Evolutionary conservation across 2,888 invertebrate species (phyloP).

Genomic region (Aelia acuminata): DNA sequence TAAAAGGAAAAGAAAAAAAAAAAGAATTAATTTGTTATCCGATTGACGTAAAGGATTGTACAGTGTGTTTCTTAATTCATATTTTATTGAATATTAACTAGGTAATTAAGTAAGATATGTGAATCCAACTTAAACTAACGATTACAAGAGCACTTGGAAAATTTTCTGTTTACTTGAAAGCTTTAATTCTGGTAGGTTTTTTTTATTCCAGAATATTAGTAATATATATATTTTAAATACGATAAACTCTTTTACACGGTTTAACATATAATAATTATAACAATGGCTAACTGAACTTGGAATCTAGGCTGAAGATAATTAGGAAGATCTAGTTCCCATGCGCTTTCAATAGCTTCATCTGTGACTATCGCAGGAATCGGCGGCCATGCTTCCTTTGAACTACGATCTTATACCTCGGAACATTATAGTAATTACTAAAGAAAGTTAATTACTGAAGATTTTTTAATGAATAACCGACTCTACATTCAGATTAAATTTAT

Average conservation of each 20-base stretch:
- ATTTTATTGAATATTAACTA: too few species aligned
- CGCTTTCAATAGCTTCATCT: not conserved
- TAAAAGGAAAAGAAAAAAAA: too few species aligned
- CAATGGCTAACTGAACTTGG: not conserved
- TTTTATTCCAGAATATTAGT: not conserved
- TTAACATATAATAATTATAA: not conserved
- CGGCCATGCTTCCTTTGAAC: not conserved
- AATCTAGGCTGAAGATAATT: not conserved
- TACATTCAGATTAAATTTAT: not conserved
- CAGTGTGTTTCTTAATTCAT: too few species aligned
- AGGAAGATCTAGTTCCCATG: conserved; percentile 12
- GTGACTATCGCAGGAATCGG: not conserved
- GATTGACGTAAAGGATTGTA: too few species aligned
- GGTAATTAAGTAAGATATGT: too few species aligned
- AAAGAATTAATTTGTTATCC: too few species aligned
- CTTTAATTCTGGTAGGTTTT: not conserved
- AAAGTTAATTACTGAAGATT: not conserved
- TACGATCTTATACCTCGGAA: not conserved
- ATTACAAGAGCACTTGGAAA: too few species aligned
- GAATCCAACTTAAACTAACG: too few species aligned
- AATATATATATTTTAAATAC: not conserved
- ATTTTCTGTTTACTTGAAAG: not conserved
- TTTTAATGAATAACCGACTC: not conserved
- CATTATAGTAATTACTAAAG: not conserved
- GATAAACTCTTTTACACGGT: not conserved